A percentile compares a stretch with the other conserved stretches of the same genome.
phyloP scores from a whole-genome alignment of 1,140 invertebrate species.

The Dendroctonus ponderosae region DNA sequence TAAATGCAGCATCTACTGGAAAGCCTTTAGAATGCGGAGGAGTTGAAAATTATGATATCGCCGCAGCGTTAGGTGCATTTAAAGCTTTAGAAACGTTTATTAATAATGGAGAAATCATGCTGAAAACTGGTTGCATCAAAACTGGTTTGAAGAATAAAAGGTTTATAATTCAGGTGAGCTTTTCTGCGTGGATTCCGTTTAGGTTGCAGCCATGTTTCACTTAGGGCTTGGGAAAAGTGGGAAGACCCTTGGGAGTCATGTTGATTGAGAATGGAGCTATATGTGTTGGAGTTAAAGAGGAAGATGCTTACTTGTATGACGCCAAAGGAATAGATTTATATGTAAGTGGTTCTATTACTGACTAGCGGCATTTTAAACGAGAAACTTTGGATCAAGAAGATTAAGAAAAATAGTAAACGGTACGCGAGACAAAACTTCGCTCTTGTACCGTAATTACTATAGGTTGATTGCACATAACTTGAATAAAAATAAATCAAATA shows the following conservation, averaged over 20 bases:
- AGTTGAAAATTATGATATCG: conserved; percentile 78
- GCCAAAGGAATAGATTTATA: conserved; percentile 76
- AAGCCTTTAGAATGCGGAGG: conserved; percentile 74
- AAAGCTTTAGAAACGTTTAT: conserved; percentile 78
- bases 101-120: conserved; percentile 75
- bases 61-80: conserved; percentile 81
- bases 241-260: conserved; percentile 74
- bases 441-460: no score
- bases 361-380: no score
- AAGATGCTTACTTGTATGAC: conserved; percentile 70
- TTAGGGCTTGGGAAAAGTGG: conserved; percentile 89
- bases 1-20: conserved; percentile 64
- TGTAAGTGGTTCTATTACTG: conserved; percentile 49
- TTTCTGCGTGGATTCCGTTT: no score
- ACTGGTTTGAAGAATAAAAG: conserved; percentile 27
- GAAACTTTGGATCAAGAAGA: no score
- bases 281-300: conserved; percentile 78
- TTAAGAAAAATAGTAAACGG: no score
- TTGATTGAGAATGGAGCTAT: conserved; percentile 75
- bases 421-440: no score
- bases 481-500: no score
- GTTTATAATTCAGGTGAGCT: conserved; percentile 7
- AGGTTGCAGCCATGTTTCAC: conserved; percentile 51
- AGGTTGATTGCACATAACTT: no score
- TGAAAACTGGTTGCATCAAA: conserved; percentile 13